A percentile compares a stretch with the other conserved stretches of the same genome.
These are phyloP conservation scores for Rhadinocentrus ornatus DNA, from an alignment of 2,797 vertebrate species.

Conservation along the genomic window DNA sequence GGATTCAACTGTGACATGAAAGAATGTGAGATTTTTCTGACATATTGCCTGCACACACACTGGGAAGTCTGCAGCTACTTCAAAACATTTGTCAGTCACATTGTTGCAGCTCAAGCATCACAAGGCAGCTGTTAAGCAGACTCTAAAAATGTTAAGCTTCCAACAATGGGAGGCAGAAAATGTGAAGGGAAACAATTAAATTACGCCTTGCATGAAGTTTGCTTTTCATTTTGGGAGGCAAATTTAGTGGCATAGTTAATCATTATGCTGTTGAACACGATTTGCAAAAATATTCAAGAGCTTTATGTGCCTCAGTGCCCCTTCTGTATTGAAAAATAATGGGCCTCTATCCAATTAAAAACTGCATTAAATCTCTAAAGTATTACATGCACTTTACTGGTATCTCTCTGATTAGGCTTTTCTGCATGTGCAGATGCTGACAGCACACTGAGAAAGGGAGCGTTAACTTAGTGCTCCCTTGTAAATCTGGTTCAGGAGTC, in stretches of 20 bases:
- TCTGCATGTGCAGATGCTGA: conserved; percentile 87
- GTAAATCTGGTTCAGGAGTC: conserved; percentile 73
- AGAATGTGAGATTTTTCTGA: conserved; percentile 60
- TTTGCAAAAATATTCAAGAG: conserved; percentile 91
- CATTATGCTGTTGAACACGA: conserved; percentile 90
- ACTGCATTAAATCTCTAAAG: conserved; percentile 90
- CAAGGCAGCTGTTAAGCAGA: conserved; percentile 80
- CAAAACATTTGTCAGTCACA: conserved; percentile 81
- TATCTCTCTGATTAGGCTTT: conserved; percentile 88
- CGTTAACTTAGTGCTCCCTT: conserved; percentile 73
- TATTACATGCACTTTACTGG: conserved; percentile 89
- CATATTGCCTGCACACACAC: conserved; percentile 57
- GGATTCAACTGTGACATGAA: conserved; percentile 50
- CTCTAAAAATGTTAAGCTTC: conserved; percentile 86
- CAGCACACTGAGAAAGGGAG: conserved; percentile 76
- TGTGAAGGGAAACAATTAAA: conserved; percentile 90
- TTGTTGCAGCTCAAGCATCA: conserved; percentile 82
- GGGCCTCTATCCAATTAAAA: conserved; percentile 91
- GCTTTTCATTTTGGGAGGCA: conserved; percentile 91
- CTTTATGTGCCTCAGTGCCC: conserved; percentile 90
- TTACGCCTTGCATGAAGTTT: conserved; percentile 90
- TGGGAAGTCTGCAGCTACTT: conserved; percentile 70
- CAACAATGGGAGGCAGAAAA: conserved; percentile 87
- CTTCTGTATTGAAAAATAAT: conserved; percentile 91
- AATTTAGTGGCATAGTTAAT: conserved; percentile 88